Percentiles rank a stretch among this genome's conserved stretches.
These are phyloP conservation scores for Characodon lateralis DNA, from an alignment of 2,797 vertebrate species.

Conservation along the genomic window DNA sequence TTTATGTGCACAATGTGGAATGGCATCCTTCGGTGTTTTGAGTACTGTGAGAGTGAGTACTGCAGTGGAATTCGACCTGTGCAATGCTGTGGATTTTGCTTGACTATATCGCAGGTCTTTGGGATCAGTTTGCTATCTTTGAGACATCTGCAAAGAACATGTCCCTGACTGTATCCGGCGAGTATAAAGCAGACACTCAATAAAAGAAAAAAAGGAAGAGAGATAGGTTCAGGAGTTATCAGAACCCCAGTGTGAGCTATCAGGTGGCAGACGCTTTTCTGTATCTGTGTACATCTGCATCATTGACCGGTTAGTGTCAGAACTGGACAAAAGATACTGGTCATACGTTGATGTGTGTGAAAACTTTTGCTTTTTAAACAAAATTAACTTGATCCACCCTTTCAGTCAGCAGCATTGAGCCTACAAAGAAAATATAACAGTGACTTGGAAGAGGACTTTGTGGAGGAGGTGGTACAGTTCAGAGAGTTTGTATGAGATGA, in stretches of 20 bases:
- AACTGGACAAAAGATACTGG: neutral
- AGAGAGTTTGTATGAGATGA: too few species aligned
- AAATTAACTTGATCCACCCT: too few species aligned
- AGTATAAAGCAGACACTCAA: too few species aligned
- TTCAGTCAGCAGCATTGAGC: too few species aligned
- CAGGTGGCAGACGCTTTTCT: neutral
- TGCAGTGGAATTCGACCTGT: slow-evolving; percentile 1
- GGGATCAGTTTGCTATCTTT: slow-evolving; percentile 1
- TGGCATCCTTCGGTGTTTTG: neutral
- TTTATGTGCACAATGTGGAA: neutral
- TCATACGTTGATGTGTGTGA: neutral
- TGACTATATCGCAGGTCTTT: neutral
- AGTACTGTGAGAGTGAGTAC: neutral
- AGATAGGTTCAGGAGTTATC: neutral
- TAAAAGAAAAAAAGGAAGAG: neutral
- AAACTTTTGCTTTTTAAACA: too few species aligned
- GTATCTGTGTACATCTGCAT: neutral
- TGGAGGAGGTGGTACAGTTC: too few species aligned
- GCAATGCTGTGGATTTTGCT: too few species aligned
- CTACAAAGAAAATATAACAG: too few species aligned
- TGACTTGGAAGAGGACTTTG: too few species aligned
- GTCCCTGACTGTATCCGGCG: neutral
- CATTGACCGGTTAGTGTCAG: slow-evolving; percentile 7
- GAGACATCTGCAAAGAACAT: neutral
- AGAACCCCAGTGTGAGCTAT: neutral